Evolutionary conservation across 2,888 invertebrate species (phyloP), one percentile per base, ranked within the genome.

Genomic region (Drosophila parthenogenetica): DNA sequence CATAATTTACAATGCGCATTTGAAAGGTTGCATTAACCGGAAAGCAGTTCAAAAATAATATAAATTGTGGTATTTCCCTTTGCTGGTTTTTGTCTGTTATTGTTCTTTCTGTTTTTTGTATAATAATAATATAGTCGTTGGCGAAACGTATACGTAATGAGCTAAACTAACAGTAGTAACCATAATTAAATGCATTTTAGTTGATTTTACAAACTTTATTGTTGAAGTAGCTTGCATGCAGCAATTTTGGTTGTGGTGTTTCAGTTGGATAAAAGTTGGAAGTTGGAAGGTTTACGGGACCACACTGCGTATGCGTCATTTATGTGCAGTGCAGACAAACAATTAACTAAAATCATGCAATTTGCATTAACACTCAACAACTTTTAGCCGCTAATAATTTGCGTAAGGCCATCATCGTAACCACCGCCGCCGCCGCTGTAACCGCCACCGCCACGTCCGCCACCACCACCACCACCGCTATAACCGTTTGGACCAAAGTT

Each of bases 401-500:
- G 82, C 55, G 82, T 81, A 1, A 87, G 50, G 3, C 67, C 85
- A 42, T 65, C 67, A 50, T 87, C 81, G 29, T 84, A 72, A 32
- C 69, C 71, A 19, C 69, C 71, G 5, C 68, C 59, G 3, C 61
- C 63, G n/a, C 60, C 50, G 7, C 62, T 22, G 4, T 65, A 60
- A 2, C 67, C 50, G 0, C 59, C 50, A 3, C 66, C 63, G 0
- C 63, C 48, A 0, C 67, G 50, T 1, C 66, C 37, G 0, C 65
- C 54, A 4, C 62, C 16, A 0, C 63, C 63, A n/a, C 64, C 65
- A 8, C 68, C 73, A 1, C 69, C 77, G 11, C 39, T 42, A 16
- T 85, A 75, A 7, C 84, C 79, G 19, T 59, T 65, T 11, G 84
- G 87, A 7, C 81, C 87, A 57, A 80, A 81, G 66, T 81, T 81